Conservation (phyloP, 1,140 invertebrate genomes). For the Ceratina calcarata region DNA sequence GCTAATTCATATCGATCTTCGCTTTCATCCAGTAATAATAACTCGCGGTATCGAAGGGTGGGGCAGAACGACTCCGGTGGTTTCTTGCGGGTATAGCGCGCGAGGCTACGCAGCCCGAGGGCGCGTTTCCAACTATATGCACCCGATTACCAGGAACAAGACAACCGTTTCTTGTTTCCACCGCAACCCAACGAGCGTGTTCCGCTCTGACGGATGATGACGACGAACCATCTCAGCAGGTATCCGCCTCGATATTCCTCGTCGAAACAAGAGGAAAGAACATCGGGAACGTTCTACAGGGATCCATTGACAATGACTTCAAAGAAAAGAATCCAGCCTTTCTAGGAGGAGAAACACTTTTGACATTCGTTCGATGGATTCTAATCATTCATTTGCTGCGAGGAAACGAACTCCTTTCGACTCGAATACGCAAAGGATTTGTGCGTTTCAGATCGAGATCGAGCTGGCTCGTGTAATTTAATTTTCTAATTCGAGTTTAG, state of each 20-base stretch:
- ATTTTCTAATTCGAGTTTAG: not conserved
- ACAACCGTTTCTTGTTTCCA: conserved; percentile 60
- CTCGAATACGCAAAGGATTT: not conserved
- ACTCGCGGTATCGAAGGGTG: not conserved
- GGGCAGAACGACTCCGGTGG: conserved; percentile 8
- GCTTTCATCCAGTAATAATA: conserved; percentile 35
- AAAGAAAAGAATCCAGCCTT: too few relatives aligned
- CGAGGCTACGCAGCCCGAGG: conserved; percentile 28
- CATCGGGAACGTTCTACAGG: too few relatives aligned
- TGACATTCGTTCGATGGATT: too few relatives aligned
- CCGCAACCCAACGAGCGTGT: conserved; percentile 52
- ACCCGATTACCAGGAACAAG: conserved; percentile 64
- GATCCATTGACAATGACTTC: not conserved
- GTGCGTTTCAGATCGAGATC: not conserved
- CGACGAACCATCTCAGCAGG: conserved; percentile 29
- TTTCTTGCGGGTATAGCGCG: conserved; percentile 20
- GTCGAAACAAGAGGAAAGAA: not conserved
- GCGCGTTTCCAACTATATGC: conserved; percentile 59
- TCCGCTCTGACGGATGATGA: conserved; percentile 45
- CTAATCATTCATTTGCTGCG: too few relatives aligned
- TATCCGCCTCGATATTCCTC: conserved; percentile 17
- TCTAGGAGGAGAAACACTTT: too few relatives aligned
- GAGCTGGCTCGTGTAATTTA: not conserved
- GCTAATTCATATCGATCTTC: conserved; percentile 39
- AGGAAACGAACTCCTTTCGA: too few relatives aligned